Conservation (phyloP, 2,113 vertebrate species). For the Phoxinus phoxinus region DNA sequence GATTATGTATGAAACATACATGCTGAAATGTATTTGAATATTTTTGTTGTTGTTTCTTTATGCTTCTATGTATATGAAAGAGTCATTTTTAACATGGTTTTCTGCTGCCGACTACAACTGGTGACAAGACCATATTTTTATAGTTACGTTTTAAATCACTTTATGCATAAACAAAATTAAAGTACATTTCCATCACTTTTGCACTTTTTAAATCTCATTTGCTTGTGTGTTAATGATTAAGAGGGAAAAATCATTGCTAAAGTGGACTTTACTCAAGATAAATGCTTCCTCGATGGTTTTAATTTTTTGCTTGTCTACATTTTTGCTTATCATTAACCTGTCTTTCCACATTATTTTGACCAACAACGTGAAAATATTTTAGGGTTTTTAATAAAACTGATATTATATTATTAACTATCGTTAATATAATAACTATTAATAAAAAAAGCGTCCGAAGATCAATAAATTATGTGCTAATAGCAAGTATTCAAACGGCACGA, state of each 20-base stretch:
- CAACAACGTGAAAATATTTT: neutral
- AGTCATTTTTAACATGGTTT: neutral
- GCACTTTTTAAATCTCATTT: too few species aligned
- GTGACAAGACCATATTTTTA: neutral
- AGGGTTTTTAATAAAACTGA: neutral
- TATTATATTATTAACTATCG: neutral
- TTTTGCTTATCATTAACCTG: conserved; percentile 12
- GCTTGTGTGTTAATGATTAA: neutral
- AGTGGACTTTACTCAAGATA: conserved; percentile 16
- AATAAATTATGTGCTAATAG: neutral
- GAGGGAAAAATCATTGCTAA: neutral
- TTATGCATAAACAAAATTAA: neutral
- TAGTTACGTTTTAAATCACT: neutral
- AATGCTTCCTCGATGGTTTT: neutral
- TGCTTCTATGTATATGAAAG: neutral
- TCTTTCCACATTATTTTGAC: neutral
- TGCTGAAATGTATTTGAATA: neutral
- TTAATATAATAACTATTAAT: neutral
- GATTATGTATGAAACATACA: neutral
- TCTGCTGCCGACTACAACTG: neutral
- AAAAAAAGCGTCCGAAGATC: neutral
- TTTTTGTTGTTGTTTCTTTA: neutral
- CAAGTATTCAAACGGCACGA: neutral
- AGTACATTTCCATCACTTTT: neutral
- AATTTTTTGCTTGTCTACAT: neutral